Evolutionary conservation across 2,113 vertebrate genomes (phyloP).

Genomic region (Anarhynchus alexandrinus): DNA sequence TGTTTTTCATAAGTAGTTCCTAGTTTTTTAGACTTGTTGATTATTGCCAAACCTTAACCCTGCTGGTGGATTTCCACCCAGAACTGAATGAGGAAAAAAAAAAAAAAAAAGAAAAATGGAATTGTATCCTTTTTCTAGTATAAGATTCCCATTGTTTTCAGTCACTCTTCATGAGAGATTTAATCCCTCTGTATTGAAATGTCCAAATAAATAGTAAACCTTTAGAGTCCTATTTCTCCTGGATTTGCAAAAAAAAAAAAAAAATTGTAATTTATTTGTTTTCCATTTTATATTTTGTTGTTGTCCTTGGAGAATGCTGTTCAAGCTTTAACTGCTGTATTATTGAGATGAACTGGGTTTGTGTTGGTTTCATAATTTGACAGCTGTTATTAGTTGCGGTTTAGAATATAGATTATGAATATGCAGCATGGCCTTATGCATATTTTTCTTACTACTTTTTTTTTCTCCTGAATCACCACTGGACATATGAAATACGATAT

Average conservation of each 20-base stretch:
- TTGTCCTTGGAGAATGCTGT: background rate
- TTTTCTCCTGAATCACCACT: background rate
- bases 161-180: background rate
- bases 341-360: background rate
- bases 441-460: background rate
- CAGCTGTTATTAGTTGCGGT: background rate
- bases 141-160: background rate
- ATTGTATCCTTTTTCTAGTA: background rate
- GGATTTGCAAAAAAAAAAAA: background rate
- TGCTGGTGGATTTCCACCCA: background rate
- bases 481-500: background rate
- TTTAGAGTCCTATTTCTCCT: slow-evolving; percentile 8
- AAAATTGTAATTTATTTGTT: background rate
- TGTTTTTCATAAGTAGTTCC: background rate
- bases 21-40: background rate
- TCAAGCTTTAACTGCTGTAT: background rate
- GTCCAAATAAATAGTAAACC: background rate
- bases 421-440: background rate
- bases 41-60: background rate
- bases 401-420: background rate
- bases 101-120: too few species aligned
- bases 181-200: background rate
- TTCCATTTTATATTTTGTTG: background rate
- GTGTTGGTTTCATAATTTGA: background rate
- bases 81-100: background rate